Evolutionary conservation across 1,140 invertebrate species (phyloP).

Genomic region (Formica exsecta): DNA sequence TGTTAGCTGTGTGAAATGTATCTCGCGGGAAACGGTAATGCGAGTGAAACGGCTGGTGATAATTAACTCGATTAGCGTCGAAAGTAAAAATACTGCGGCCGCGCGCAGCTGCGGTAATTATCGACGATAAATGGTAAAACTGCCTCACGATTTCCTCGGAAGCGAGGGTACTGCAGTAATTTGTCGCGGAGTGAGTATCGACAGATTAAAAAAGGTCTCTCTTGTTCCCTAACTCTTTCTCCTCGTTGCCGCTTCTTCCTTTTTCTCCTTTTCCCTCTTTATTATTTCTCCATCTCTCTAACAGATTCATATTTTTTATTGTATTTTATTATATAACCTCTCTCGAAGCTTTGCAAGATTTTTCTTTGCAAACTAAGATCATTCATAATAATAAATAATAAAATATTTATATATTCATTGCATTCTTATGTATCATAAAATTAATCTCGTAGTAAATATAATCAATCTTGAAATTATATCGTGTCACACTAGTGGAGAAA

Average conservation of each 20-base stretch:
- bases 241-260: neutral
- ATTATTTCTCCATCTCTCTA: neutral
- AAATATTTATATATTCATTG: neutral
- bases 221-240: neutral
- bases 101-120: slow-evolving; percentile 65
- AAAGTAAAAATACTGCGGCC: slow-evolving; percentile 60
- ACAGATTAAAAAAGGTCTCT: slow-evolving; percentile 69
- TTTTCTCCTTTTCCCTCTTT: neutral
- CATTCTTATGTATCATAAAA: too few relatives aligned
- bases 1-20: neutral
- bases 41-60: slow-evolving; percentile 30
- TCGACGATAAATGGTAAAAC: slow-evolving; percentile 61
- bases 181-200: slow-evolving; percentile 68
- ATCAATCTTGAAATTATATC: neutral
- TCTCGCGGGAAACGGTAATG: neutral
- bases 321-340: too few relatives aligned
- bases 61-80: slow-evolving; percentile 69
- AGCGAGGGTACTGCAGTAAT: slow-evolving; percentile 58
- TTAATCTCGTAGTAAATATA: neutral
- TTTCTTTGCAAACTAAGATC: neutral
- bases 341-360: neutral
- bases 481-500: neutral
- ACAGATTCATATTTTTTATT: too few relatives aligned
- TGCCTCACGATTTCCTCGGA: slow-evolving; percentile 22
- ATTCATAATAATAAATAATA: neutral